Base-by-base conservation (phyloP, 2,113 vertebrate species). In the Cyprinus carpio region DNA sequence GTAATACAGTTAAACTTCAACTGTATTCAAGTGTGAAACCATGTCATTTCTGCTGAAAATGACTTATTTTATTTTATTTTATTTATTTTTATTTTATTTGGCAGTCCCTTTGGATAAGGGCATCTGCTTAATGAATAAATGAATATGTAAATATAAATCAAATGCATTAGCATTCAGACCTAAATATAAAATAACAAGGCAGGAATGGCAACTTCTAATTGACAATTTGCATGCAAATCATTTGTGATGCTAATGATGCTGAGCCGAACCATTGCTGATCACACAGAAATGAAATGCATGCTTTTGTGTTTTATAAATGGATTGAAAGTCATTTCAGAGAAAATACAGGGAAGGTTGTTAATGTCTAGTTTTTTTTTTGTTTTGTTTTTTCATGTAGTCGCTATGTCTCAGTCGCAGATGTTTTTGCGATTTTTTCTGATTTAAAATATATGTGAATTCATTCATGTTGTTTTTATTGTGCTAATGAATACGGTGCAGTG, bases 211-310 rank as follows among this genome's bases (percentile, higher is more conserved):
- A 31, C 29, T 31, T 67, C 64, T 77, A 20, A 31, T 23, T 67
- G 12, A 40, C 3, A 34, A 31, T 49, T 75, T 72, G 15, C 46
- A 58, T 72, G 29, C 31, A 60, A 23, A 67, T 58, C 8, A 54
- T 27, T 77, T 27, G 75, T 54, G 20, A 27, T 78, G 27, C 72
- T 84, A 64, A 76, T 76, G 82, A 34, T n/a, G 20, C 31, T 37
- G 75, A 60, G 31, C 51, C 3, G 27, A 78, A 31, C 6, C 64
- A 31, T 67, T 67, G 64, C 64, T 3, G 27, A 67, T 27, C 1
- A 6, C n/a, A 27, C 60, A 13, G 11, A 65, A 60, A 67, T 18
- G 0, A 31, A 65, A 29, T 65, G 1, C 6, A 67, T 6, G 29
- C 27, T 27, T 25, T 27, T 15, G 1, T 64, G 25, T 37, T 51